phyloP scores from a whole-genome alignment of 2,888 invertebrate genomes.

The Morpho achilles region DNA sequence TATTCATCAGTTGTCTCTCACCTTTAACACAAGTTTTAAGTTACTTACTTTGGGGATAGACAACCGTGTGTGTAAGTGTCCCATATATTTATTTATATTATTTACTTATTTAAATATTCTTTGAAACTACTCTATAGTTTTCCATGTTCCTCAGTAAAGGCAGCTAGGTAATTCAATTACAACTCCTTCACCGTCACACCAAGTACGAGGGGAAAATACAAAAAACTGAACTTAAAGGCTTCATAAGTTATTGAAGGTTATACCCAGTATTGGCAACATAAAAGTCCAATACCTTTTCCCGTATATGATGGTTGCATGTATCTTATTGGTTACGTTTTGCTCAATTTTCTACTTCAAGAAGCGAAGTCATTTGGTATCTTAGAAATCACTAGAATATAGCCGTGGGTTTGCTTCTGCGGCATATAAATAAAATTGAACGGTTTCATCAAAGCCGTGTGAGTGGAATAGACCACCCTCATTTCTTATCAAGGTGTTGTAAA shows the following conservation, averaged over 20 bases:
- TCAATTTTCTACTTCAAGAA: conserved; percentile 1
- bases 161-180: conserved; percentile 66
- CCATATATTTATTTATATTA: too few species aligned
- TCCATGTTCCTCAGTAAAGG: conserved; percentile 36
- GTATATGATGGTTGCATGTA: conserved; percentile 8
- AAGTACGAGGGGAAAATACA: conserved; percentile 27
- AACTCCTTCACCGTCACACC: conserved; percentile 42
- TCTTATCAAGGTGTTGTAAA: too few species aligned
- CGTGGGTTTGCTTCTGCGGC: too few species aligned
- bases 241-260: conserved; percentile 42
- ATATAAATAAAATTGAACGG: too few species aligned
- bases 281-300: conserved; percentile 13
- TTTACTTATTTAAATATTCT: too few species aligned
- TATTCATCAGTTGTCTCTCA: too few species aligned
- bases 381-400: too few species aligned
- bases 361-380: conserved; percentile 1
- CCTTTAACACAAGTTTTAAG: too few species aligned
- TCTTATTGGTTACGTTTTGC: conserved; percentile 8
- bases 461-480: too few species aligned
- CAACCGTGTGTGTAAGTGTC: too few species aligned
- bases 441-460: too few species aligned
- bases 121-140: conserved; percentile 16
- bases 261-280: conserved; percentile 6
- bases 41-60: too few species aligned
- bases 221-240: conserved; percentile 39